Conservation (phyloP, 2,113 vertebrate species). For the Oreocharis arfaki region DNA sequence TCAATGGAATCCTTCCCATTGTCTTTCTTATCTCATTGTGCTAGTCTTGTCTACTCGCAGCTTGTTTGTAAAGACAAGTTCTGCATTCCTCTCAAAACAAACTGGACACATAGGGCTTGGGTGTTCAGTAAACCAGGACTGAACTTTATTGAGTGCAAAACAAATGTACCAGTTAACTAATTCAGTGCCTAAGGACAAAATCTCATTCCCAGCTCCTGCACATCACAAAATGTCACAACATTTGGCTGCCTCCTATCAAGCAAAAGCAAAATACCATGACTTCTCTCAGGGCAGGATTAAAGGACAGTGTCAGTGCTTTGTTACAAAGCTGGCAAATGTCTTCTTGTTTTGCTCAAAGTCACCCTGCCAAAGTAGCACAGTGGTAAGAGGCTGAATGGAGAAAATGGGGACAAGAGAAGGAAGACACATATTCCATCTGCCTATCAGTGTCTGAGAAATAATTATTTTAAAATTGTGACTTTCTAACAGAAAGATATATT, state of each 20-base stretch:
- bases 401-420: background rate
- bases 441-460: background rate
- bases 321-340: background rate
- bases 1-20: no score
- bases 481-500: background rate
- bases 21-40: no score
- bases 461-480: background rate
- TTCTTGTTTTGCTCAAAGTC: background rate
- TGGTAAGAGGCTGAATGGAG: background rate
- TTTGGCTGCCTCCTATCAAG: slow-evolving; percentile 6
- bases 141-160: background rate
- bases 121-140: background rate
- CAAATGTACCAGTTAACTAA: background rate
- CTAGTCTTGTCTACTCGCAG: no score
- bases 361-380: background rate
- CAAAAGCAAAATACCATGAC: slow-evolving; percentile 13
- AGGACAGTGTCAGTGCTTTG: background rate
- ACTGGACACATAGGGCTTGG: background rate
- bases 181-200: slow-evolving; percentile 13
- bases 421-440: background rate
- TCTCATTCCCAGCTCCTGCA: background rate
- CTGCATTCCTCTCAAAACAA: no score
- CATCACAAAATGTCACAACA: slow-evolving; percentile 18
- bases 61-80: no score
- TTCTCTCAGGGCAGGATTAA: slow-evolving; percentile 42